These are phyloP conservation scores for Oreochromis spilurus DNA, from an alignment of 2,113 vertebrate genomes.

Conservation along the genomic window DNA sequence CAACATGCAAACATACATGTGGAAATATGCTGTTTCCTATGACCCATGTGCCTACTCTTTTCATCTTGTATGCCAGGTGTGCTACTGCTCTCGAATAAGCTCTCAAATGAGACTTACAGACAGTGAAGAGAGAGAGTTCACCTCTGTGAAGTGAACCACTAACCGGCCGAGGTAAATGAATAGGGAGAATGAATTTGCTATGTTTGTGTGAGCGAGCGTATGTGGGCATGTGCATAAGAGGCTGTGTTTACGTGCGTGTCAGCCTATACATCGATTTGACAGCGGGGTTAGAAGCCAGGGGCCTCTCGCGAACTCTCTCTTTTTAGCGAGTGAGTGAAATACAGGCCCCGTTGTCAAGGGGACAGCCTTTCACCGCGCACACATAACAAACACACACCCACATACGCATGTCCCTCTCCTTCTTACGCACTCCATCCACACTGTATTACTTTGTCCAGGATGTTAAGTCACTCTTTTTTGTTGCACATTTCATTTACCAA, in stretches of 20 bases:
- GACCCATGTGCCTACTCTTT: constrained; percentile 24
- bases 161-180: constrained; percentile 2
- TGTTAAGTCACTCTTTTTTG: neutral
- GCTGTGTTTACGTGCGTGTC: neutral
- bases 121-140: constrained; percentile 1
- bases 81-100: neutral
- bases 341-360: constrained; percentile 56
- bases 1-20: neutral
- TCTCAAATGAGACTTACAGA: neutral
- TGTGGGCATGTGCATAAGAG: neutral
- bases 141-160: neutral
- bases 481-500: neutral
- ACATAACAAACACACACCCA: constrained; percentile 26
- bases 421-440: neutral
- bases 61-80: constrained; percentile 3
- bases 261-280: constrained; percentile 16
- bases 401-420: neutral
- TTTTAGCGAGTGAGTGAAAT: constrained; percentile 50
- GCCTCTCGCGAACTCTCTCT: constrained; percentile 32
- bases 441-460: neutral
- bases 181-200: constrained; percentile 12
- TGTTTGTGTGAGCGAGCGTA: constrained; percentile 3
- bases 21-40: constrained; percentile 11
- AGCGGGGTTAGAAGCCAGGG: constrained; percentile 50
- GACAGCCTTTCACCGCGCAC: constrained; percentile 45